Base-by-base conservation (phyloP, 2,888 invertebrate species). In the Tethea ocularis region DNA sequence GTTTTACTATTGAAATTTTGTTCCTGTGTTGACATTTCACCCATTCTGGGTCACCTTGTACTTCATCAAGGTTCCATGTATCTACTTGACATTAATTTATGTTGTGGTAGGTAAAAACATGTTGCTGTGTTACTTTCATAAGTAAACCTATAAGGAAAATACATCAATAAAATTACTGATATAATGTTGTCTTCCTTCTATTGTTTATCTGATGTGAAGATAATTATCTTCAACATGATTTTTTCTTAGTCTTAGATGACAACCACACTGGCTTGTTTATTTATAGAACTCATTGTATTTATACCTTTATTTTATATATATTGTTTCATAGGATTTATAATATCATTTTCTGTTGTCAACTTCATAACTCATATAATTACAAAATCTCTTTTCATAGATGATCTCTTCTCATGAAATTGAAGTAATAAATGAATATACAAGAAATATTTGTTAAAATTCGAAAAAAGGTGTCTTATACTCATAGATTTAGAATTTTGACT, bases 21-120 rank as follows among this genome's bases (percentile, higher is more conserved):
- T 83, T 80, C 82, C 84, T 86, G 83, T 88, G 83, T 87, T 91
- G 89, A 89, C 91, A 92, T 91, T 92, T 92, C 86, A 86, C 87
- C 82, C 69, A 80, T 82, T 84, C 84, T 86, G 78, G 92, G 82
- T 92, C 86, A 88, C 92, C 92, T 93, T 93, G 91, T 84, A 76
- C 78, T 72, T 70, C 64, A 73, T 78, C 91, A 93, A 91, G 92
- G 92, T 88, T 83, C 71, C 61, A 65, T 59, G n/a, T 63, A 66
- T 83, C 86, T 83, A 87, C 89, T 91, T 90, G 89, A 88, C 90
- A 89, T 89, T 84, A 88, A 81, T 84, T 80, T 75, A 80, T 74
- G 70, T 72, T 70, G 74, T 71, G 73, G 73, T 68, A 77, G 75
- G 73, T 72, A 67, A 75, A 76, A 83, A 79, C 74, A 78, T 74